Evolutionary conservation across 2,113 vertebrate genomes (phyloP), one percentile per base, ranked within the genome.

Genomic region (Salvelinus fontinalis): DNA sequence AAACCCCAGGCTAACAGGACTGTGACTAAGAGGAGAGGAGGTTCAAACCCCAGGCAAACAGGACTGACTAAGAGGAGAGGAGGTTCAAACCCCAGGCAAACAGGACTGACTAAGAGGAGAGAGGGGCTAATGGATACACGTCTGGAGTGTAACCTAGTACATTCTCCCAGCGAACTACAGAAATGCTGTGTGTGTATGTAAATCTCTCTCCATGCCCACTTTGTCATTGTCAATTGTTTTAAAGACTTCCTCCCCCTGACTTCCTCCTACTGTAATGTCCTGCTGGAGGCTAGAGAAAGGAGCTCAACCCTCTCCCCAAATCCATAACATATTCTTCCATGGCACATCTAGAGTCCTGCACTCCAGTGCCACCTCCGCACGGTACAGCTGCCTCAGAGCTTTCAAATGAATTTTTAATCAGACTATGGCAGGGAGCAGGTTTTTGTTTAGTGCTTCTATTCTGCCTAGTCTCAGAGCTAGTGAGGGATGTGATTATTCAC

Each of bases 21-120:
- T 29, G 75, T 29, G 75, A 78, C 77, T 86, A 79, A 29, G 44
- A 34, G 16, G 72, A 24, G 2, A 69, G 34, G 34, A 18, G 26
- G 13, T 34, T 34, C 6, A 34, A 34, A 7, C 34, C 34, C 34
- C 34, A 34, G 34, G 5, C 27, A 9, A 83, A 82, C 60, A 54
- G 20, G 67, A 75, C 69, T 29, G 75, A 78, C 77, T 85, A 79
- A 29, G 62, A 34, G 8, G 72, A 24, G 2, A 69, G 20, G 34
- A 18, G 26, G 26, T 34, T 34, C 6, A 34, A 7, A 34, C 34
- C 34, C 34, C 34, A 34, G 34, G 31, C 24, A 9, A 83, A 82
- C 60, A 54, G 20, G 67, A 75, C 64, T 31, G 75, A 73, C 77
- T 86, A 79, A 77, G 71, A 8, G 6, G 4, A 71, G 12, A 65